A percentile compares a stretch with the other conserved stretches of the same genome.
phyloP scores from a whole-genome alignment of 2,888 invertebrate species.

The Agonum fuliginosum region DNA sequence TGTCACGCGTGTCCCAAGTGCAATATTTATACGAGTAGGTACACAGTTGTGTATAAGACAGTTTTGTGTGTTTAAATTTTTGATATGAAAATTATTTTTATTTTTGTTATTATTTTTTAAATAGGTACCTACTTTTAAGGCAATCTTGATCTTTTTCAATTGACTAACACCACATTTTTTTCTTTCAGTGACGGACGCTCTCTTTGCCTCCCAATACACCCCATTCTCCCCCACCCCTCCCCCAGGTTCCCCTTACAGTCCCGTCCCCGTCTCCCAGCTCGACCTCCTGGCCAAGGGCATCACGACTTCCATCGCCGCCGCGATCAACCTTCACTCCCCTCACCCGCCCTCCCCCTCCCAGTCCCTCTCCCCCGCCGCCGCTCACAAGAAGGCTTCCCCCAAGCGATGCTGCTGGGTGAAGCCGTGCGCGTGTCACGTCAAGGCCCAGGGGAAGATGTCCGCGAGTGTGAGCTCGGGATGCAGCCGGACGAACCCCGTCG shows the following conservation, averaged over 20 bases:
- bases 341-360: slow-evolving; percentile 64
- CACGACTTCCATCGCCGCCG: slow-evolving; percentile 63
- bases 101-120: no score
- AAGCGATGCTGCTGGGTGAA: slow-evolving; percentile 34
- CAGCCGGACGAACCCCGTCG: slow-evolving; percentile 82
- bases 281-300: slow-evolving; percentile 76
- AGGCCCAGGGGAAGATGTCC: not conserved
- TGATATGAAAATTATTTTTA: no score
- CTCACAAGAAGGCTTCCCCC: not conserved
- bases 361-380: not conserved
- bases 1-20: no score
- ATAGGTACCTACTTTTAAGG: no score
- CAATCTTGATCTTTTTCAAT: no score
- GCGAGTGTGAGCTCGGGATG: slow-evolving; percentile 75
- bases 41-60: no score
- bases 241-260: slow-evolving; percentile 80
- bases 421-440: not conserved
- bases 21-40: no score
- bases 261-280: slow-evolving; percentile 80
- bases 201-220: slow-evolving; percentile 80
- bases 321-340: slow-evolving; percentile 62
- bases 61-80: no score
- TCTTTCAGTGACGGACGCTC: slow-evolving; percentile 78
- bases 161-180: no score
- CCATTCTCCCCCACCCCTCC: slow-evolving; percentile 80